Evolutionary conservation across 2,113 vertebrate species (phyloP).

Genomic region (Oenanthe oenanthe): DNA sequence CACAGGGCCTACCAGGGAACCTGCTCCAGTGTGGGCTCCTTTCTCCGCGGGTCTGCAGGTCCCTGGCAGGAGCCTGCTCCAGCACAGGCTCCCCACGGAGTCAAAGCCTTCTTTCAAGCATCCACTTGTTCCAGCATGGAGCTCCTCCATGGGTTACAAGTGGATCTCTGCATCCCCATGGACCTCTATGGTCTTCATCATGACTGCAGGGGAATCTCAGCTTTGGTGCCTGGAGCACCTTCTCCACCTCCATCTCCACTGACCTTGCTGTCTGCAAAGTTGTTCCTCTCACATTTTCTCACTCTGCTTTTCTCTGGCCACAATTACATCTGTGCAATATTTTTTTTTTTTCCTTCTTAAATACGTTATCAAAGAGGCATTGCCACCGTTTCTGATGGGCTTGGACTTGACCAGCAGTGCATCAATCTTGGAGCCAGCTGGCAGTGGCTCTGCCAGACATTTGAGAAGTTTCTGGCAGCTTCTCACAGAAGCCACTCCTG

Average conservation of each 20-base stretch:
- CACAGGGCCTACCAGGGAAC: neutral
- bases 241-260: neutral
- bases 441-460: neutral
- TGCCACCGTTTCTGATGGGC: neutral
- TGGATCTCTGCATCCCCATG: neutral
- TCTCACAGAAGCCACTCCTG: neutral
- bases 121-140: neutral
- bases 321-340: neutral
- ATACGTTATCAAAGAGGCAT: neutral
- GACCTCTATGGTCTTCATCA: neutral
- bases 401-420: rapidly evolving
- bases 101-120: neutral
- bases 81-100: neutral
- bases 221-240: neutral
- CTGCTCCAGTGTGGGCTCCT: neutral
- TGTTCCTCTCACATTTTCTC: neutral
- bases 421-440: neutral
- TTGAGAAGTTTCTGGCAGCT: neutral
- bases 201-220: neutral
- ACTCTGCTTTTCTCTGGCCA: neutral
- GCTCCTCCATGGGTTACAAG: neutral
- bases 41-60: neutral
- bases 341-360: neutral
- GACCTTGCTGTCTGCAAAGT: rapidly evolving
- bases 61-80: neutral